A percentile compares a stretch with the other conserved stretches of the same genome.
Conservation (phyloP, 2,797 vertebrate species). For the Microcaecilia unicolor region DNA sequence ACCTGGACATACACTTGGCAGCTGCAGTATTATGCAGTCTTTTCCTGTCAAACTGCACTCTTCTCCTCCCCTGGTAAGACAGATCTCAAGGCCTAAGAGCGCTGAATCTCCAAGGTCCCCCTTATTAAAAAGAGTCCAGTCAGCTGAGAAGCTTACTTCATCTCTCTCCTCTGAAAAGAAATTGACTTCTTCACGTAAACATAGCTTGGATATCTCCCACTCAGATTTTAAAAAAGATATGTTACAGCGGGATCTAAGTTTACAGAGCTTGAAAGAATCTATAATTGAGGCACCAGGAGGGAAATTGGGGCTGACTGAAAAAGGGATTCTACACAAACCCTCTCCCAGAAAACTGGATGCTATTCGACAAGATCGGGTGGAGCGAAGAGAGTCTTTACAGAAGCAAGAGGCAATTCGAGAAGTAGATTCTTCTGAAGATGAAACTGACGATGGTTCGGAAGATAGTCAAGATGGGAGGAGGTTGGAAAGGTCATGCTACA, state of each 20-base stretch:
- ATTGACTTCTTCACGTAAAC: conserved; percentile 64
- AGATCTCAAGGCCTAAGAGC: conserved; percentile 88
- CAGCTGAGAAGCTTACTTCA: conserved; percentile 80
- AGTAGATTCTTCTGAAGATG: conserved; percentile 91
- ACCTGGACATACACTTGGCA: conserved; percentile 61
- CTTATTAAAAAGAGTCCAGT: conserved; percentile 90
- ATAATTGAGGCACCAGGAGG: conserved; percentile 58
- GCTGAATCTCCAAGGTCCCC: conserved; percentile 86
- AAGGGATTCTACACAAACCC: conserved; percentile 73
- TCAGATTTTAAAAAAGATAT: conserved; percentile 90
- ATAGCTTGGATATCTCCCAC: conserved; percentile 82
- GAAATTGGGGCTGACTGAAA: conserved; percentile 66
- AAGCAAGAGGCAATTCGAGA: conserved; percentile 95
- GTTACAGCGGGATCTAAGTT: conserved; percentile 74
- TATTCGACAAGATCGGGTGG: conserved; percentile 85
- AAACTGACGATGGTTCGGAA: conserved; percentile 84
- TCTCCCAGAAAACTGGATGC: conserved; percentile 64
- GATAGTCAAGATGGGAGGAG: conserved; percentile 74
- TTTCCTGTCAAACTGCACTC: conserved; percentile 87
- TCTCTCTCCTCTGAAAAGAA: conserved; percentile 78
- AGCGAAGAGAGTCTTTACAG: conserved; percentile 84
- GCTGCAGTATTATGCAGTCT: conserved; percentile 58
- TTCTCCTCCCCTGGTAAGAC: conserved; percentile 79
- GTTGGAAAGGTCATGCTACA: conserved; percentile 18
- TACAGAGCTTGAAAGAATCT: conserved; percentile 77